A percentile compares a stretch with the other conserved stretches of the same genome.
phyloP scores from a whole-genome alignment of 1,140 invertebrate genomes.

The Drosophila tropicalis region DNA sequence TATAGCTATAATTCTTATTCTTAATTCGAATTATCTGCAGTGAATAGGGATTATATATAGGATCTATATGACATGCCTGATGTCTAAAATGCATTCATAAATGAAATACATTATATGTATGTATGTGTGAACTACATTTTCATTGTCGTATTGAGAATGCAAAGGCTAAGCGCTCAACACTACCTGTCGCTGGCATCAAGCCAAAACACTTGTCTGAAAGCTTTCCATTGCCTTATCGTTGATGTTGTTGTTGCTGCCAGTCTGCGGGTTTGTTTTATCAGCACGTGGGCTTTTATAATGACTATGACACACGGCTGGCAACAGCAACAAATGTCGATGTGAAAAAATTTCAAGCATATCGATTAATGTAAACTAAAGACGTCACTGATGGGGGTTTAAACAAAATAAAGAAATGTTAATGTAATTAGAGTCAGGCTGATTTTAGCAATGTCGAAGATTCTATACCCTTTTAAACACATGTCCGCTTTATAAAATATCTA shows the following conservation, averaged over 20 bases:
- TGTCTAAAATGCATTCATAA: no score
- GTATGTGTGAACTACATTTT: not conserved
- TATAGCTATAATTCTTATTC: no score
- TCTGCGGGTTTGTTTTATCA: constrained; percentile 6
- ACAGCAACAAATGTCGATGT: constrained; percentile 35
- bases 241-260: constrained; percentile 29
- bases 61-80: no score
- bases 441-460: no score
- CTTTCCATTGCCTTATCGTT: constrained; percentile 10
- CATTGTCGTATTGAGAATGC: not conserved
- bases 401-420: not conserved
- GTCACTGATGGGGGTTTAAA: constrained; percentile 24
- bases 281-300: constrained; percentile 30
- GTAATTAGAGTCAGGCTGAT: not conserved
- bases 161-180: constrained; percentile 2
- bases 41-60: no score
- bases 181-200: not conserved
- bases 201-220: constrained; percentile 28
- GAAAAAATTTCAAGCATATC: constrained; percentile 12
- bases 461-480: no score
- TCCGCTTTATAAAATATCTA: not conserved
- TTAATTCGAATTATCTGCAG: no score
- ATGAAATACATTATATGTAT: no score
- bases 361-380: constrained; percentile 13
- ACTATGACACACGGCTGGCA: constrained; percentile 36